Evolutionary conservation across 2,113 vertebrate species (phyloP), one percentile per base, ranked within the genome.

Genomic region (Synchiropus splendidus): DNA sequence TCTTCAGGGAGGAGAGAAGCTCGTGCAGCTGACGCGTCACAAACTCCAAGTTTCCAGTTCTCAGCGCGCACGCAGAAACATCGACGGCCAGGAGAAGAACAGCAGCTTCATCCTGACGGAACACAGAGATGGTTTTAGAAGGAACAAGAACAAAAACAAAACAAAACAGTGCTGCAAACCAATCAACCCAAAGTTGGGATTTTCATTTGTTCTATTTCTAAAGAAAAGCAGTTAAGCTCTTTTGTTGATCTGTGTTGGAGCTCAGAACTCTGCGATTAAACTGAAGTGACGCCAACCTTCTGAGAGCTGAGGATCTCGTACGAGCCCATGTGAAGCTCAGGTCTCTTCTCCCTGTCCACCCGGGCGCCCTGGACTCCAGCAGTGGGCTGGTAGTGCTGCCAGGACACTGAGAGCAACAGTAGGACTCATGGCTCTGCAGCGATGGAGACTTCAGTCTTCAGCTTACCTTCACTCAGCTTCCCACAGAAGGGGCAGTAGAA

Each of bases 401-500:
- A 84, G 1, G 81, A 64, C 50, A 88, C 86, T 88, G 55, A 56
- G 10, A 39, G 10, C 33, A 10, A 11, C 12, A 31, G 1, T 70
- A 30, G 48, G 55, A 13, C 83, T 84, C 36, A 61, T 88, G 85
- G 61, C 81, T 87, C 33, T 69, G 72, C 31, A 83, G 81, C 82
- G 83, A 83, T 1, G 81, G 64, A 48, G 87, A 85, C 87, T 53
- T 54, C 8, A 38, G 10, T 33, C 12, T 6, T 13, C 13, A n/a
- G 5, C 34, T 16, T 36, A 86, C 86, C 86, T 64, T 85, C 81
- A 6, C 39, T 72, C 39, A 84, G 66, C 52, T 80, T 78, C 6
- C 78, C 77, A 32, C 86, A 88, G 72, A 88, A 88, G 11, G 83
- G 83, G 55, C 86, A 88, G 62, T 64, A 64, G 62, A 86, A 87